Conservation (phyloP, 2,797 vertebrate species). For the Neoniphon sammara region DNA sequence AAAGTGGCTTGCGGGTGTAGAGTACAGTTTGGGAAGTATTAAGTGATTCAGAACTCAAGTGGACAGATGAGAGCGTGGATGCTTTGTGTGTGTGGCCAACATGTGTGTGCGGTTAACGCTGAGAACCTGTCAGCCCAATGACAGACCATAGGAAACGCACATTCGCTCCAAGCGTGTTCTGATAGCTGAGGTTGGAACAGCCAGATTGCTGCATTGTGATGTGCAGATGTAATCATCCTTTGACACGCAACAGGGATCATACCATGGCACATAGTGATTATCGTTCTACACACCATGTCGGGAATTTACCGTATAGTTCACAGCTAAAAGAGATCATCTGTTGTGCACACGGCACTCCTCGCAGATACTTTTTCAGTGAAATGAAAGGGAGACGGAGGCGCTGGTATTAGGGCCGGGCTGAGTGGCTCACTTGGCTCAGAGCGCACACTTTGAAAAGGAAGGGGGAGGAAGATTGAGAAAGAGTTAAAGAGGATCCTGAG, state of each 20-base stretch:
- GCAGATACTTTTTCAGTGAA: constrained; percentile 40
- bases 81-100: constrained; percentile 63
- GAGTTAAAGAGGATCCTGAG: constrained; percentile 56
- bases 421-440: constrained; percentile 54
- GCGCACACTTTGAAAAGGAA: constrained; percentile 44
- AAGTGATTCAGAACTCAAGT: constrained; percentile 47
- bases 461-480: constrained; percentile 51
- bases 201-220: constrained; percentile 65
- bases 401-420: constrained; percentile 46
- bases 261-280: constrained; percentile 62
- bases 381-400: constrained; percentile 25
- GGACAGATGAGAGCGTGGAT: constrained; percentile 56
- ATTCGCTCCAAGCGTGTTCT: constrained; percentile 45
- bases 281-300: constrained; percentile 44
- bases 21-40: constrained; percentile 43
- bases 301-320: constrained; percentile 62
- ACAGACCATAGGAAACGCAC: constrained; percentile 55
- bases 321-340: constrained; percentile 70
- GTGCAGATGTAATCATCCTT: constrained; percentile 70
- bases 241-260: constrained; percentile 72
- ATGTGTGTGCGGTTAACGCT: constrained; percentile 71
- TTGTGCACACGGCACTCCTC: constrained; percentile 69
- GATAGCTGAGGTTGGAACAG: constrained; percentile 67
- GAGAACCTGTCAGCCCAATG: constrained; percentile 63
- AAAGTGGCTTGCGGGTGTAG: constrained; percentile 52